Conservation (phyloP, 2,113 vertebrate species). For the Halichoeres trimaculatus region DNA sequence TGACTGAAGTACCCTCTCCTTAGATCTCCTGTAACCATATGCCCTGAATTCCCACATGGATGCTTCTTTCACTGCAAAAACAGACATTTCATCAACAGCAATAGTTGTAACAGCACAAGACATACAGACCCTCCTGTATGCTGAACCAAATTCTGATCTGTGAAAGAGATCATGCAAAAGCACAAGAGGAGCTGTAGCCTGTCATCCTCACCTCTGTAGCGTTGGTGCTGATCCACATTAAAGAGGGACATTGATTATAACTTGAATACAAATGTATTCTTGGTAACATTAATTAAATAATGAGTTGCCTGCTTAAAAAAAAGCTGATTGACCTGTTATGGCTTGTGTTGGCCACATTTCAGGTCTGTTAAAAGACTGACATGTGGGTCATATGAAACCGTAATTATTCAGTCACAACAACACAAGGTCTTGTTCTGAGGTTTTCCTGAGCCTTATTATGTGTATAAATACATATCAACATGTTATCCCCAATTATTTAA, state of each 20-base stretch:
- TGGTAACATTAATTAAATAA: neutral
- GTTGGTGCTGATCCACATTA: neutral
- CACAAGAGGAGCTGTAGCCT: slow-evolving; percentile 31
- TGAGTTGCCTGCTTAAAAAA: slow-evolving; percentile 1
- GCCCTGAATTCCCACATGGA: slow-evolving; percentile 11
- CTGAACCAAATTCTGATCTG: slow-evolving; percentile 42
- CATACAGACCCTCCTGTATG: slow-evolving; percentile 15
- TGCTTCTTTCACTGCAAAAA: slow-evolving; percentile 13
- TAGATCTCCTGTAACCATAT: slow-evolving; percentile 3
- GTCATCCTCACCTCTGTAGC: slow-evolving; percentile 1
- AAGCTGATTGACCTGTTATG: slow-evolving; percentile 24
- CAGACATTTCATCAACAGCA: slow-evolving; percentile 36
- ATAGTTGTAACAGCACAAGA: slow-evolving; percentile 11
- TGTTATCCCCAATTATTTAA: neutral
- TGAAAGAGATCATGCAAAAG: slow-evolving; percentile 16
- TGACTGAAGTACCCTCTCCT: slow-evolving; percentile 8
- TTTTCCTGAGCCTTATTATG: slow-evolving; percentile 17
- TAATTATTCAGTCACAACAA: neutral
- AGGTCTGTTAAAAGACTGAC: slow-evolving; percentile 14
- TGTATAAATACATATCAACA: neutral
- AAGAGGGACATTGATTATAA: neutral
- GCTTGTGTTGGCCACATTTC: slow-evolving; percentile 27
- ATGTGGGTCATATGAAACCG: neutral
- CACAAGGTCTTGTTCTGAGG: neutral
- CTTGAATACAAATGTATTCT: slow-evolving; percentile 10